Evolutionary conservation across 2,113 vertebrate genomes (phyloP).

Genomic region (Clarias batrachus): DNA sequence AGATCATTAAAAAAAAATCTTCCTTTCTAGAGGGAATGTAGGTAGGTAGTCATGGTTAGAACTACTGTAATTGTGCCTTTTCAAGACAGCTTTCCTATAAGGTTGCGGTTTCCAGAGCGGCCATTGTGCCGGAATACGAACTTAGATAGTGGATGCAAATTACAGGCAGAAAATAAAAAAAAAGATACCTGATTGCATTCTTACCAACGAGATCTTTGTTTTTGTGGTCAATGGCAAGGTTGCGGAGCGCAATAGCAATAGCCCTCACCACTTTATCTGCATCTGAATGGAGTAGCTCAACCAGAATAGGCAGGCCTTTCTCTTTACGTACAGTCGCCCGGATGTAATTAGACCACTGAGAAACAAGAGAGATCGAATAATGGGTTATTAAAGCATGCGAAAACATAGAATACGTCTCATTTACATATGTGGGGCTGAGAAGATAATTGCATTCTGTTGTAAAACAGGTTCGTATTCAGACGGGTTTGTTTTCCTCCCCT

Average conservation of each 20-base stretch:
- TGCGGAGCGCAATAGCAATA: slow-evolving; percentile 74
- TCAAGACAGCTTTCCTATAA: neutral
- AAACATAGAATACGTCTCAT: slow-evolving; percentile 2
- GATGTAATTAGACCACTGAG: slow-evolving; percentile 93
- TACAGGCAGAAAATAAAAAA: neutral
- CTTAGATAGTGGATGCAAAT: neutral
- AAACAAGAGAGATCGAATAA: slow-evolving; percentile 31
- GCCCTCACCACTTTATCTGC: slow-evolving; percentile 77
- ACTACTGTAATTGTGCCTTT: neutral
- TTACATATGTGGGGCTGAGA: slow-evolving; percentile 9
- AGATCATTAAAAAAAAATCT: neutral
- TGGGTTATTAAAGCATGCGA: slow-evolving; percentile 27
- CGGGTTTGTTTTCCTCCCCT: neutral
- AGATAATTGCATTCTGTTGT: neutral
- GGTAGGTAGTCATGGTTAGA: neutral
- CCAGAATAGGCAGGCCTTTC: slow-evolving; percentile 84
- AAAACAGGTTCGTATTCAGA: slow-evolving; percentile 9
- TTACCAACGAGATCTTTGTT: slow-evolving; percentile 97
- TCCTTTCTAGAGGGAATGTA: neutral
- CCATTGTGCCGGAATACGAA: neutral
- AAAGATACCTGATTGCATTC: neutral
- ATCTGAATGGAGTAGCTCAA: slow-evolving; percentile 74
- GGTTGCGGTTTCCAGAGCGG: neutral
- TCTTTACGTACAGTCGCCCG: slow-evolving; percentile 92
- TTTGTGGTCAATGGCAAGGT: slow-evolving; percentile 85